Base-by-base conservation (phyloP, 2,113 vertebrate genomes). In the Gobius niger region DNA sequence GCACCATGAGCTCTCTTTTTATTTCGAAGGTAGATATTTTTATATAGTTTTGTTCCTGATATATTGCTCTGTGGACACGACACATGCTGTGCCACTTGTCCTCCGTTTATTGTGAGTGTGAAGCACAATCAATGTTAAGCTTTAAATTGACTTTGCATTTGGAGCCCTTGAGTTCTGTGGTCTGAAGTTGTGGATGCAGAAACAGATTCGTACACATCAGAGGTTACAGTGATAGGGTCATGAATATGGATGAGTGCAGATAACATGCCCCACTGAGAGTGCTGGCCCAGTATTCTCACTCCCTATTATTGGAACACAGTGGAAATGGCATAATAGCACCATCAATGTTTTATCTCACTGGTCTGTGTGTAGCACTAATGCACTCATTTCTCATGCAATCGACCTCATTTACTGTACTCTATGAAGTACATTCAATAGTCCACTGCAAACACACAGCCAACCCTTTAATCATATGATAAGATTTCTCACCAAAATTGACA, bases 271-370 rank as follows among this genome's bases (percentile, higher is more conserved):
- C 44, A 67, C 78, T 62, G 73, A 70, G 73, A 78, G 76, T 18
- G 42, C 42, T 75, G 77, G 70, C 68, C 73, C 60, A 66, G 70
- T 77, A 80, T 83, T 83, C 82, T 81, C 73, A 76, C 78, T 77
- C 70, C 67, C 68, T 84, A 73, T 46, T 70, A 73, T 46, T 70
- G 42, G 57, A 53, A 73, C 66, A 57, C 44, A 40, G 77, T 77
- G 86, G 64, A 85, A 85, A 84, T 65, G 78, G 75, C 85, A 87
- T 86, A 78, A 87, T 80, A 83, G 73, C 63, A 40, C 65, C 70
- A 64, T 78, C 73, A 80, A 89, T 90, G 78, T 87, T 89, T 87
- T 80, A 88, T 89, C 85, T 75, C 86, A 70, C 66, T 83, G 68
- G 18, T 80, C 80, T 80, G 77, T 83, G 80, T 73, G 80, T 70